Evolutionary conservation across 2,113 vertebrate genomes (phyloP).

Genomic region (Poecilia latipinna): DNA sequence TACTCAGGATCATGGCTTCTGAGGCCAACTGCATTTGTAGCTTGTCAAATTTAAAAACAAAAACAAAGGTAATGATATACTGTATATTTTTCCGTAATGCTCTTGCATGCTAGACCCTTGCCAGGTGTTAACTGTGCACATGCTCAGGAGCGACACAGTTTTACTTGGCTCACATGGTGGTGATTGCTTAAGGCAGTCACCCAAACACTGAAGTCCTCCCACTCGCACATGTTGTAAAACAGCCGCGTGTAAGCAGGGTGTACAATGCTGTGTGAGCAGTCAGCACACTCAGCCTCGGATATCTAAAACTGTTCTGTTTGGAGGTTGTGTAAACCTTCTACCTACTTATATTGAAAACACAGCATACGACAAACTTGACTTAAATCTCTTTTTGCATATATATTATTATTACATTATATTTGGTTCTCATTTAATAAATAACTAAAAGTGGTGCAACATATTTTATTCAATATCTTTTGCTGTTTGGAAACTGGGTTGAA

Average conservation of each 20-base stretch:
- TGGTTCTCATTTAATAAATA: too few relatives aligned
- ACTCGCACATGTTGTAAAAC: constrained; percentile 35
- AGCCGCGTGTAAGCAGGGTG: constrained; percentile 49
- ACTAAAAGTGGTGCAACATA: too few relatives aligned
- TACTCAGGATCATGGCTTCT: background rate
- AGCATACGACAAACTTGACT: background rate
- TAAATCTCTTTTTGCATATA: too few relatives aligned
- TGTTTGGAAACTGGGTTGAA: too few relatives aligned
- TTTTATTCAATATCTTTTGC: too few relatives aligned
- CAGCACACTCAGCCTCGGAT: constrained; percentile 15
- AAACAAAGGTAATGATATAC: background rate
- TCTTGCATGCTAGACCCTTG: constrained; percentile 8
- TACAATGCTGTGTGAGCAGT: constrained; percentile 19
- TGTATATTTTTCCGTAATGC: background rate
- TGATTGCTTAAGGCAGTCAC: constrained; percentile 49
- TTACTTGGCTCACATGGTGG: constrained; percentile 47
- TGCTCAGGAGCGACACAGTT: constrained; percentile 51
- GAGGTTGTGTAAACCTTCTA: background rate
- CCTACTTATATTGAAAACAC: background rate
- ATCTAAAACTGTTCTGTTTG: background rate
- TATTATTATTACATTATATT: background rate
- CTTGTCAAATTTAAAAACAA: background rate
- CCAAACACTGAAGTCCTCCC: constrained; percentile 55
- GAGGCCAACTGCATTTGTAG: background rate
- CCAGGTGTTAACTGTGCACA: constrained; percentile 57